Conservation (phyloP, 1,140 invertebrate genomes). For the Microplitis demolitor region DNA sequence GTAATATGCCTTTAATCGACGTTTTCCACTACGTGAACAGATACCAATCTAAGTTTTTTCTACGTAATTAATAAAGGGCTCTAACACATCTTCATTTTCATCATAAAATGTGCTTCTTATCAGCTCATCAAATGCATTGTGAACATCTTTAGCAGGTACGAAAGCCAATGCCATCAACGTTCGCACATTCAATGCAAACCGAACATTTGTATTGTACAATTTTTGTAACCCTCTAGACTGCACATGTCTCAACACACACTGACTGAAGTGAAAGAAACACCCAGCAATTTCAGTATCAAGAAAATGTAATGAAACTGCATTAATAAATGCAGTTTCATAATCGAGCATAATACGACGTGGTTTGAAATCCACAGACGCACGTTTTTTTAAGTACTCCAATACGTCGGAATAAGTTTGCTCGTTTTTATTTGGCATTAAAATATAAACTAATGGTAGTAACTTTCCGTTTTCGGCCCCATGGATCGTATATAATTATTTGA, state of each 20-base stretch:
- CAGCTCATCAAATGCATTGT: not conserved
- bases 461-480: not conserved
- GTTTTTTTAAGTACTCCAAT: not conserved
- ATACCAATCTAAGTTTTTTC: not conserved
- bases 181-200: not conserved
- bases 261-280: slow-evolving; percentile 5
- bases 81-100: not conserved
- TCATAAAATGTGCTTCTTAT: not conserved
- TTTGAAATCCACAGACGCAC: not conserved
- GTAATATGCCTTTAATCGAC: not conserved
- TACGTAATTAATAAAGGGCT: not conserved
- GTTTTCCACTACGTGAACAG: not conserved
- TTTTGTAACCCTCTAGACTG: not conserved
- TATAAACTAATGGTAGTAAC: slow-evolving; percentile 1
- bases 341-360: slow-evolving; percentile 7
- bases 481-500: slow-evolving; percentile 5
- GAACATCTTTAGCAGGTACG: not conserved
- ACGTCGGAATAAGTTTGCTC: not conserved
- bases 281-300: not conserved
- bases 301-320: not conserved
- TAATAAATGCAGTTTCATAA: slow-evolving; percentile 9
- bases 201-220: not conserved
- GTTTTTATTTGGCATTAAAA: not conserved
- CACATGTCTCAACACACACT: slow-evolving; percentile 11
- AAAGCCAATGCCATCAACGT: slow-evolving; percentile 16